phyloP scores from a whole-genome alignment of 1,140 invertebrate genomes.

The Brachionus sp. region DNA sequence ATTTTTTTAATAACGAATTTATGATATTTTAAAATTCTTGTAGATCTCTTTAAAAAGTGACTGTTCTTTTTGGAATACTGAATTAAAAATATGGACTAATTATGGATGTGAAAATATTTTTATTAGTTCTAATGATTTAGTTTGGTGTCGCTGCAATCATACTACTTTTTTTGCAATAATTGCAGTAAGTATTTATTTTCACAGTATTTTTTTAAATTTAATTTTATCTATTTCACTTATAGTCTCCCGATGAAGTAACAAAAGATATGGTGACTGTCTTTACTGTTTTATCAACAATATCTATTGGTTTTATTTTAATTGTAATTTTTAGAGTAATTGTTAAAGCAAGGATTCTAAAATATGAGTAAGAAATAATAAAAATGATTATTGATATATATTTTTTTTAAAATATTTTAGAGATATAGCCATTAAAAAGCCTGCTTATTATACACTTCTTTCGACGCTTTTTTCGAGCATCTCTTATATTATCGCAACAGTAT shows the following conservation, averaged over 20 bases:
- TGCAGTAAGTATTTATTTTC: neutral
- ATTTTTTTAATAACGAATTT: neutral
- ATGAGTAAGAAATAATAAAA: neutral
- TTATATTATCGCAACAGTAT: neutral
- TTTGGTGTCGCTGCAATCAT: neutral
- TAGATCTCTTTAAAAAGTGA: neutral
- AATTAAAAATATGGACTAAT: neutral
- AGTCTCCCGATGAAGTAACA: neutral
- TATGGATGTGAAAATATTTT: neutral
- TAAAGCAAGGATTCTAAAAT: neutral
- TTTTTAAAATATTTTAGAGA: neutral
- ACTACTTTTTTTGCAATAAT: constrained; percentile 23
- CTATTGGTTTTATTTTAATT: constrained; percentile 5
- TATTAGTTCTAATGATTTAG: neutral
- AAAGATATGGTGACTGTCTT: neutral
- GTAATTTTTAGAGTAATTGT: neutral
- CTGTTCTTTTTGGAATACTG: neutral
- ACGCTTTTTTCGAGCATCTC: neutral
- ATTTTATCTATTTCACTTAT: neutral
- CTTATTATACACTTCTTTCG: neutral
- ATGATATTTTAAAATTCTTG: neutral
- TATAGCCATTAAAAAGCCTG: neutral
- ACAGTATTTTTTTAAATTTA: neutral
- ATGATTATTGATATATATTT: neutral
- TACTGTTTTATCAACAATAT: neutral